A percentile compares a stretch with the other conserved stretches of the same genome.
These are phyloP conservation scores for Aphrocallistes beatrix DNA, from an alignment of 37 sponge, comb jelly and placozoan species.

Conservation along the genomic window DNA sequence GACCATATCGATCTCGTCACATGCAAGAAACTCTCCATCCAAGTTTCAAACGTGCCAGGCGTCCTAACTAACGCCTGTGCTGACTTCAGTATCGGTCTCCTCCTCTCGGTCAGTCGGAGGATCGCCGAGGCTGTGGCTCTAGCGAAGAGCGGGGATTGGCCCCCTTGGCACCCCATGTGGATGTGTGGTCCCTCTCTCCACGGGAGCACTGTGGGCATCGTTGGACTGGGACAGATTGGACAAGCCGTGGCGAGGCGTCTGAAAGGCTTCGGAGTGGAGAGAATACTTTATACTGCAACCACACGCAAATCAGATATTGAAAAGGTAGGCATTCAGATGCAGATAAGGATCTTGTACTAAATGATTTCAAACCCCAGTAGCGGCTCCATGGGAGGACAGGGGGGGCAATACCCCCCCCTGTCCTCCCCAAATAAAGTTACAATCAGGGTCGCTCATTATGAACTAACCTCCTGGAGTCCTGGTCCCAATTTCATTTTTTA, in stretches of 20 bases:
- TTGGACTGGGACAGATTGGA: slow-evolving; percentile 26
- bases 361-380: too few species aligned
- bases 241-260: slow-evolving; percentile 19
- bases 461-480: too few species aligned
- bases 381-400: too few species aligned
- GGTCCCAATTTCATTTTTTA: too few species aligned
- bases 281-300: slow-evolving; percentile 19
- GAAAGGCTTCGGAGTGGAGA: slow-evolving; percentile 13
- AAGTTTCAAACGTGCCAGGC: slow-evolving; percentile 20
- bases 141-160: slow-evolving; percentile 10
- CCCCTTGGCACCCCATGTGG: slow-evolving; percentile 1
- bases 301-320: slow-evolving; percentile 10
- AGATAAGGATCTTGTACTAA: too few species aligned
- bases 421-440: too few species aligned
- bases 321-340: too few species aligned
- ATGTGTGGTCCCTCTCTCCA: slow-evolving; percentile 20
- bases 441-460: too few species aligned
- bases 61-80: slow-evolving; percentile 29
- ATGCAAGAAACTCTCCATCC: slow-evolving; percentile 8
- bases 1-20: slow-evolving; percentile 23
- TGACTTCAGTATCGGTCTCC: slow-evolving; percentile 24
- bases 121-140: not conserved
- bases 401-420: too few species aligned
- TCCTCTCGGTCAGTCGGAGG: not conserved
- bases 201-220: slow-evolving; percentile 18